Conservation (phyloP, 1,140 invertebrate genomes). For the Pachyrhynchus sulphureomaculatus region DNA sequence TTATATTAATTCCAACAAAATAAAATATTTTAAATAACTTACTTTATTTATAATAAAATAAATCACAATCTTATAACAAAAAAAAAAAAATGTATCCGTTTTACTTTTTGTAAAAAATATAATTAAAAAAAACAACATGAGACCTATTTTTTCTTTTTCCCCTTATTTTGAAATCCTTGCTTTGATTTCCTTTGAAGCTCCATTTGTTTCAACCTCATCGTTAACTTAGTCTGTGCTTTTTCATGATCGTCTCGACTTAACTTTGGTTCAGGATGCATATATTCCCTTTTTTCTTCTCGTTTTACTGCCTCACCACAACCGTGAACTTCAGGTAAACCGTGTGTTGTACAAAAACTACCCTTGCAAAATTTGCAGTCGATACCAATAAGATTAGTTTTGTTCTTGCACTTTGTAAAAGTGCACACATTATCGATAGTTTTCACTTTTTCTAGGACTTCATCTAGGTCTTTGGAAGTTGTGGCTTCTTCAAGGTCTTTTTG, state of each 20-base stretch:
- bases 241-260: slow-evolving; percentile 47
- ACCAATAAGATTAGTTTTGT: slow-evolving; percentile 44
- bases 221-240: slow-evolving; percentile 45
- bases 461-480: slow-evolving; percentile 41
- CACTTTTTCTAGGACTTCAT: slow-evolving; percentile 45
- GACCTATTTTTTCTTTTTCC: slow-evolving; percentile 39
- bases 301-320: slow-evolving; percentile 51
- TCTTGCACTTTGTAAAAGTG: slow-evolving; percentile 49
- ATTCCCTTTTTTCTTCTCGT: slow-evolving; percentile 47
- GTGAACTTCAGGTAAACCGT: slow-evolving; percentile 51
- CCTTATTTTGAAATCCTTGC: slow-evolving; percentile 42
- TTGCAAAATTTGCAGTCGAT: slow-evolving; percentile 50
- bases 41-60: too few species aligned
- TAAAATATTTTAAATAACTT: too few species aligned
- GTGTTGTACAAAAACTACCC: slow-evolving; percentile 47
- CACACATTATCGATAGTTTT: slow-evolving; percentile 48
- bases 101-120: too few species aligned
- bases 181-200: slow-evolving; percentile 49
- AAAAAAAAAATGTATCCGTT: too few species aligned
- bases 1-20: too few species aligned
- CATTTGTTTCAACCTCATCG: slow-evolving; percentile 49
- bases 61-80: too few species aligned
- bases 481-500: slow-evolving; percentile 44
- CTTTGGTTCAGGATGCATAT: slow-evolving; percentile 44
- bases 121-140: too few species aligned